Percentiles rank a stretch among this genome's conserved stretches.
Conservation (phyloP, 2,888 invertebrate species). For the Drosophila maculinotata region DNA sequence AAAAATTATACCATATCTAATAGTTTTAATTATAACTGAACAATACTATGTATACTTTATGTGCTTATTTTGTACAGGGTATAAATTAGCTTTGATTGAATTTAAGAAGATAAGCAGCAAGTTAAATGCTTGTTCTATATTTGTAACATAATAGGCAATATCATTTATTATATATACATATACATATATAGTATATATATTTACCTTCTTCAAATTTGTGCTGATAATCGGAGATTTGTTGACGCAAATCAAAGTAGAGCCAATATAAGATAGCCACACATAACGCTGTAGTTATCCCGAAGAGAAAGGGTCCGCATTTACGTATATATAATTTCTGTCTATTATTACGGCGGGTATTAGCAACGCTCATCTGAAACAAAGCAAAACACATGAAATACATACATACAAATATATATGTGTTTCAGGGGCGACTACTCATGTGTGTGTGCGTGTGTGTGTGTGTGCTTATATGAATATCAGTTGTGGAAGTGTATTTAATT, state of each 20-base stretch:
- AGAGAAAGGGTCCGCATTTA: constrained; percentile 81
- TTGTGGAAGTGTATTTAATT: constrained; percentile 15
- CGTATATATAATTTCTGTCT: constrained; percentile 80
- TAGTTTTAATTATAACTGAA: no score
- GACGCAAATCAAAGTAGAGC: constrained; percentile 84
- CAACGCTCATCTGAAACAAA: constrained; percentile 61
- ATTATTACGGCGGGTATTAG: constrained; percentile 75
- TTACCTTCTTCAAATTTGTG: constrained; percentile 85
- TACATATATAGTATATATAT: background rate
- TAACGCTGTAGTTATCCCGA: constrained; percentile 77
- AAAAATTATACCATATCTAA: no score
- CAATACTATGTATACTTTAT: no score
- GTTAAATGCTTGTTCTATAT: no score
- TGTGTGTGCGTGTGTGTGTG: background rate
- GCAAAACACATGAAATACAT: constrained; percentile 22
- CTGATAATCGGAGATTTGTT: constrained; percentile 83
- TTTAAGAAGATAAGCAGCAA: background rate
- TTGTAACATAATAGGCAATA: background rate
- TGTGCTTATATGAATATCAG: constrained; percentile 9
- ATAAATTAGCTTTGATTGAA: no score
- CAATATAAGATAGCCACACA: constrained; percentile 83
- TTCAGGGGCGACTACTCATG: constrained; percentile 8
- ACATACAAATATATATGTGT: background rate
- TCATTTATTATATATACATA: background rate
- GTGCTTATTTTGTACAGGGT: no score